phyloP scores from a whole-genome alignment of 2,888 invertebrate genomes.

The Pollenia angustigena region DNA sequence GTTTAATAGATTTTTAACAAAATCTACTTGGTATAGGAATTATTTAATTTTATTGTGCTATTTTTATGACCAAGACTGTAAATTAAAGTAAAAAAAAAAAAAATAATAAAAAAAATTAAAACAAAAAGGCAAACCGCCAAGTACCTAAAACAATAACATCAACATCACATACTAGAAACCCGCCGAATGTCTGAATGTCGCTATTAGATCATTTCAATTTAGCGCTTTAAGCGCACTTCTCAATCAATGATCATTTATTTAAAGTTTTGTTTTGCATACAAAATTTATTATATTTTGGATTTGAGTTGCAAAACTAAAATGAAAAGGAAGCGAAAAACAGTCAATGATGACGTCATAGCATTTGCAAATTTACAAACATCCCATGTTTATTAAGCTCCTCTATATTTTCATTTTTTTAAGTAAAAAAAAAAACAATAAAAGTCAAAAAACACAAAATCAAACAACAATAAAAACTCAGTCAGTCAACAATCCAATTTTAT shows the following conservation, averaged over 20 bases:
- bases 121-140: slow-evolving; percentile 34
- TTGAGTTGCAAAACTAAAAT: slow-evolving; percentile 8
- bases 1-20: no score
- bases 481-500: slow-evolving; percentile 14
- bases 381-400: slow-evolving; percentile 3
- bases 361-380: neutral
- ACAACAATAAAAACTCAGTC: neutral
- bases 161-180: slow-evolving; percentile 29
- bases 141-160: slow-evolving; percentile 8
- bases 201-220: slow-evolving; percentile 51
- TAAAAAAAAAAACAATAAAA: slow-evolving; percentile 17
- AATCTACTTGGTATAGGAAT: no score
- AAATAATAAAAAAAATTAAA: neutral
- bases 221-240: slow-evolving; percentile 6
- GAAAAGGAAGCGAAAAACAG: slow-evolving; percentile 26
- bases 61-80: slow-evolving; percentile 5
- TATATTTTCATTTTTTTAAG: slow-evolving; percentile 24
- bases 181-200: slow-evolving; percentile 8
- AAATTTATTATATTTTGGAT: slow-evolving; percentile 30
- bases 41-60: neutral
- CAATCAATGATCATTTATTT: slow-evolving; percentile 50
- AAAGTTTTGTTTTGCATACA: slow-evolving; percentile 49
- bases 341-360: slow-evolving; percentile 46
- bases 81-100: slow-evolving; percentile 1
- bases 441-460: slow-evolving; percentile 17